These are phyloP conservation scores for Andrena minutula DNA, from an alignment of 2,888 invertebrate genomes.

Conservation along the genomic window DNA sequence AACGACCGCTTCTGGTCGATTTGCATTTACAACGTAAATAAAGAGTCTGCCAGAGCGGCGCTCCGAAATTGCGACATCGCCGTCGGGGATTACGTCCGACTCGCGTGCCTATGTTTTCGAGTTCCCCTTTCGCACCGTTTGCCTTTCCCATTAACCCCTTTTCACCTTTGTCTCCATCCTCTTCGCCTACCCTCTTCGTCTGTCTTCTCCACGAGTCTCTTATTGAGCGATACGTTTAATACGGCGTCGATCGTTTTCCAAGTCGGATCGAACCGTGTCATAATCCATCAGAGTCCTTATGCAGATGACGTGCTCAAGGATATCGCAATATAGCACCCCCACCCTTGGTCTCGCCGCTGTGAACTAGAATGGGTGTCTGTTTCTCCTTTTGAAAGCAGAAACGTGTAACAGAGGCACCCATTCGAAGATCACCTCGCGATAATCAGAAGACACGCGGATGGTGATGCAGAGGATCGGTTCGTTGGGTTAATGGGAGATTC, in stretches of 20 bases:
- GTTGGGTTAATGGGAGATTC: neutral
- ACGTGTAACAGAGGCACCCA: neutral
- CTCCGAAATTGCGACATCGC: conserved; percentile 58
- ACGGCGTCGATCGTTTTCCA: conserved; percentile 15
- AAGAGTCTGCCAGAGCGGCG: conserved; percentile 44
- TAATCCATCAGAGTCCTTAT: conserved; percentile 45
- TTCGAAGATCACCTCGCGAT: neutral
- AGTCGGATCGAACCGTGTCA: conserved; percentile 41
- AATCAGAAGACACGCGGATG: neutral
- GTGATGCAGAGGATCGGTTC: neutral
- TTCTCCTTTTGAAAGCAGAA: neutral
- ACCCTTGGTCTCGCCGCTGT: neutral
- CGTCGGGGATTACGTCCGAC: conserved; percentile 30
- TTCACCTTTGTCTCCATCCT: neutral
- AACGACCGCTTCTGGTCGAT: conserved; percentile 46
- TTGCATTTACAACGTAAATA: conserved; percentile 75
- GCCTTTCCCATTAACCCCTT: neutral
- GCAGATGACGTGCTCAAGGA: conserved; percentile 28
- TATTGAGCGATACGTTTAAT: conserved; percentile 24
- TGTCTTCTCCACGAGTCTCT: neutral
- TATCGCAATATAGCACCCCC: conserved; percentile 22
- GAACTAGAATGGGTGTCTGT: neutral
- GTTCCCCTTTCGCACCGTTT: conserved; percentile 13
- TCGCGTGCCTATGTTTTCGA: conserved; percentile 33
- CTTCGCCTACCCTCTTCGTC: no score